Evolutionary conservation across 2,113 vertebrate genomes (phyloP).

Genomic region (Coreoperca whiteheadi): DNA sequence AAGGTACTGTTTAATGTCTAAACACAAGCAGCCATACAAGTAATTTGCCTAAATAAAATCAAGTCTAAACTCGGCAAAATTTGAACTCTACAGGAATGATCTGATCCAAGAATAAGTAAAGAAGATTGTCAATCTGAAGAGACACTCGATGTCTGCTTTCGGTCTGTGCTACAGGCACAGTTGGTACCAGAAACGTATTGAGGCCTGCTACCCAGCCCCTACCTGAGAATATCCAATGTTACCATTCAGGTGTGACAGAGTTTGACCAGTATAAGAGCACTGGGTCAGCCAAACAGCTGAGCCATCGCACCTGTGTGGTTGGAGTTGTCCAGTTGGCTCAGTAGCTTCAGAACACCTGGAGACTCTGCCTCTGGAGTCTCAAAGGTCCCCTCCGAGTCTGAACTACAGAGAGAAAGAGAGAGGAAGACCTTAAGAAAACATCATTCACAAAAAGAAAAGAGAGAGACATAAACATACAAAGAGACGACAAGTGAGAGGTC

Average conservation of each 20-base stretch:
- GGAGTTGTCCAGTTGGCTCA: constrained; percentile 69
- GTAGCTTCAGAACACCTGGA: constrained; percentile 85
- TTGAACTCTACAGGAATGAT: not conserved
- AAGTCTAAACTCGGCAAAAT: not conserved
- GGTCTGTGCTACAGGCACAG: not conserved
- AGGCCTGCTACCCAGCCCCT: not conserved
- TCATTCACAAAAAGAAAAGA: constrained; percentile 37
- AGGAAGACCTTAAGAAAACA: not conserved
- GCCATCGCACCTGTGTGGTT: constrained; percentile 83
- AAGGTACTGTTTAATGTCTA: no score
- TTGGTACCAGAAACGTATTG: not conserved
- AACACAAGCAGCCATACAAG: not conserved
- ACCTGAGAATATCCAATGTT: not conserved
- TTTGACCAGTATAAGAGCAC: not conserved
- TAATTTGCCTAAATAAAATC: not conserved
- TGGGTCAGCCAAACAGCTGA: not conserved
- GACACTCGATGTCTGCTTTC: no score
- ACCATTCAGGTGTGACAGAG: not conserved
- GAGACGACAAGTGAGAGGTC: not conserved
- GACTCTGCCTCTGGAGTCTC: constrained; percentile 95
- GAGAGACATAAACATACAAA: constrained; percentile 51
- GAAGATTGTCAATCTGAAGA: no score
- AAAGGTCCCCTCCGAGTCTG: constrained; percentile 95
- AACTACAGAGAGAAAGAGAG: constrained; percentile 81
- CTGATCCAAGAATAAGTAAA: not conserved